Evolutionary conservation across 2,797 vertebrate species (phyloP), one percentile per base, ranked within the genome.

Genomic region (Erethizon dorsatum): DNA sequence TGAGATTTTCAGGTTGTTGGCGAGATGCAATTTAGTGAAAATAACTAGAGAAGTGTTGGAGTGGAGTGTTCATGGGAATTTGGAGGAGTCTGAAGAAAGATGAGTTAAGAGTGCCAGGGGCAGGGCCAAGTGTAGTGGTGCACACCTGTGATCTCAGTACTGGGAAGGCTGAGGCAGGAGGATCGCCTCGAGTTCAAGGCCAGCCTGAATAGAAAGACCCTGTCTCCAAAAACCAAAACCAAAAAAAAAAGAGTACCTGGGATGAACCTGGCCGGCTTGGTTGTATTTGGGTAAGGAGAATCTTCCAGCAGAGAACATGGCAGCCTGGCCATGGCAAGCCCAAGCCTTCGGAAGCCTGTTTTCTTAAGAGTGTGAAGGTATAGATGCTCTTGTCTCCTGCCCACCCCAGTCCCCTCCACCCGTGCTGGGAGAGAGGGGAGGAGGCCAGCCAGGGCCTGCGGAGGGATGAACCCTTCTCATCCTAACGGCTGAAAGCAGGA

Each of bases 391-490:
- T 80, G 24, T 47, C 37, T 15, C 4, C 63, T 65, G 63, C 28
- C 63, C 28, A 5, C 63, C 28, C 28, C 63, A 14, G 3, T 11
- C 63, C 59, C 17, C 12, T 65, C 63, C 63, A 5, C 75, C 90
- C 95, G 41, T 93, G 83, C 69, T 47, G 41, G 56, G 57, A 87
- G 65, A 86, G 67, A 65, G 80, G 83, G 45, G 83, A 67, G 33
- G 71, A 67, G 33, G 31, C 65, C 6, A 15, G 33, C 14, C 33
- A 17, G 31, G 59, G 63, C 11, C 63, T 67, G 31, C 31, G 12
- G 63, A 65, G 63, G 31, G 63, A 28, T 13, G 14, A 31, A n/a
- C 33, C 6, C 14, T 67, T 67, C 65, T 67, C 65, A 67, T 14
- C 65, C 33, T 67, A 2, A 15, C 6, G 33, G 5, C 6, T 0